These are phyloP conservation scores for Fragum whitleyi DNA, from an alignment of 2,888 invertebrate species.

Conservation along the genomic window DNA sequence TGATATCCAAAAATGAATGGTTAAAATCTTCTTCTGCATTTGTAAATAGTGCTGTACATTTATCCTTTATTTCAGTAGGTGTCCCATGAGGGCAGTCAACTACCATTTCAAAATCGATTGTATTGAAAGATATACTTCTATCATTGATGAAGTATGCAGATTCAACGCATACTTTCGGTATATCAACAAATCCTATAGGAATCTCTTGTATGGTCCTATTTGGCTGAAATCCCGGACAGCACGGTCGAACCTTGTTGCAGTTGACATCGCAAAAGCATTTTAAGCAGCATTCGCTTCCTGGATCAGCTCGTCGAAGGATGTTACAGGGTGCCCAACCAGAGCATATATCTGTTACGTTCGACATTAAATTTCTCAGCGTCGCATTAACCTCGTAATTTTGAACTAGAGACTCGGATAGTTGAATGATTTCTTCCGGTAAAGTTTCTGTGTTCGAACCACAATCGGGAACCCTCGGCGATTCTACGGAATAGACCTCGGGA, in stretches of 20 bases:
- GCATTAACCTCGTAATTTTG: not conserved
- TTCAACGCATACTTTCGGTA: not conserved
- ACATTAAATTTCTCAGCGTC: not conserved
- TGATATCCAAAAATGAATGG: not conserved
- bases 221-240: constrained; percentile 1
- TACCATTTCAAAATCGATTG: not conserved
- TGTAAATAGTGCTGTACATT: not conserved
- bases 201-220: not conserved
- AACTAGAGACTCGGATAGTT: not conserved
- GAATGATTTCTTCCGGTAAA: not conserved
- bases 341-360: not conserved
- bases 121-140: not conserved
- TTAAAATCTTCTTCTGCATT: not conserved
- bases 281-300: not conserved
- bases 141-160: not conserved
- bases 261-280: not conserved
- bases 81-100: not conserved
- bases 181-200: not conserved
- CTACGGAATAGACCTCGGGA: too few species aligned
- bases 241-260: not conserved
- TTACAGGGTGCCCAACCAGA: not conserved
- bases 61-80: not conserved
- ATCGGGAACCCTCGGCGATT: too few species aligned
- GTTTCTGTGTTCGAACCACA: too few species aligned
- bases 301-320: not conserved